Conservation (phyloP, 2,113 vertebrate genomes). For the Uria lomvia region DNA sequence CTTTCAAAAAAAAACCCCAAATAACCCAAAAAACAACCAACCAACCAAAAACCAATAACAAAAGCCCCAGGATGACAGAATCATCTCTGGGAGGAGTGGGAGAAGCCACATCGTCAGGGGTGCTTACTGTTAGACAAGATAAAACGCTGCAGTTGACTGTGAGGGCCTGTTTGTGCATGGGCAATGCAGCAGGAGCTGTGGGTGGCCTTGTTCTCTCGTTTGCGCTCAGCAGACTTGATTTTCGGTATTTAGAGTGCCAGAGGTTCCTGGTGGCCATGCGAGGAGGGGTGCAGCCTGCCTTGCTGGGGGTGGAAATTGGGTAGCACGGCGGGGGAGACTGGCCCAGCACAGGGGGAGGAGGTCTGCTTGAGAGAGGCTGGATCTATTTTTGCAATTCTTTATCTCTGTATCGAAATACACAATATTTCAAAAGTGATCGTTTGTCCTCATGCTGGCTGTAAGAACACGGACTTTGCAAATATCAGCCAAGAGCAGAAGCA, state of each 20-base stretch:
- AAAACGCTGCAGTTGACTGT: background rate
- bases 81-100: background rate
- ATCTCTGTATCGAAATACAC: background rate
- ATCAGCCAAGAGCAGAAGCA: background rate
- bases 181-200: background rate
- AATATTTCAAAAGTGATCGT: background rate
- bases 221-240: background rate
- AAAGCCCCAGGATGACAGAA: background rate
- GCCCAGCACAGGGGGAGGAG: background rate
- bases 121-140: background rate
- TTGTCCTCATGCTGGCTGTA: background rate
- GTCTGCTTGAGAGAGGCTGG: background rate
- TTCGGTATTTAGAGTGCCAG: background rate
- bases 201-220: background rate
- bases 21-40: background rate
- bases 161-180: background rate
- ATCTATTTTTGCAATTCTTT: background rate
- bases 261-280: background rate
- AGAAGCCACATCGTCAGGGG: background rate
- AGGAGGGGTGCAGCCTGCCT: background rate
- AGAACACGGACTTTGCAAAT: background rate
- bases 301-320: rapidly evolving
- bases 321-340: background rate
- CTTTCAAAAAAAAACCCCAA: background rate
- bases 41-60: background rate